Conservation (phyloP, 2,888 invertebrate species). For the Orthonevra nobilis region DNA sequence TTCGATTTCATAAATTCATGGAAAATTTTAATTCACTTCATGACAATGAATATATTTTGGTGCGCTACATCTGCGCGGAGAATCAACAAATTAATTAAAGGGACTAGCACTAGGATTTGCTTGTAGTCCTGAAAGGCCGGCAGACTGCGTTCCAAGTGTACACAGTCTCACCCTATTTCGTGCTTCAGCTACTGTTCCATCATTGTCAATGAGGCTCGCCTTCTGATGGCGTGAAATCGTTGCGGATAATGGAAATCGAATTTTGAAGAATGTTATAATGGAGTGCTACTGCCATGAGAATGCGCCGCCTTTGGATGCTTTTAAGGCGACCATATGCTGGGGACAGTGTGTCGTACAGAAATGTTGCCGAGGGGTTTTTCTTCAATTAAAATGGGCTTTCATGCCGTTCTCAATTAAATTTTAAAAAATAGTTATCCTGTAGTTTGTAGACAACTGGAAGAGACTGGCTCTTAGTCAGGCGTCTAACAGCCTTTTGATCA, state of each 20-base stretch:
- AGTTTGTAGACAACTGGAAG: no score
- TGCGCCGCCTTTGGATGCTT: conserved; percentile 14
- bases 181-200: conserved; percentile 17
- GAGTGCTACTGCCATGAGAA: conserved; percentile 52
- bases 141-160: background rate
- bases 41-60: conserved; percentile 69
- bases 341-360: conserved; percentile 13
- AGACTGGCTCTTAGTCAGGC: no score
- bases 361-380: background rate
- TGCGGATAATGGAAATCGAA: conserved; percentile 65
- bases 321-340: conserved; percentile 35
- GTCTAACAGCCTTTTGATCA: no score
- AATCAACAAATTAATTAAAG: conserved; percentile 68
- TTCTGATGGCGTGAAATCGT: conserved; percentile 67
- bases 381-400: no score
- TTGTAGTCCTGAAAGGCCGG: conserved; percentile 18
- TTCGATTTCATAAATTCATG: conserved; percentile 45
- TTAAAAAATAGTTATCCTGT: no score
- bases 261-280: conserved; percentile 48
- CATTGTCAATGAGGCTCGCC: conserved; percentile 11
- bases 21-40: conserved; percentile 66
- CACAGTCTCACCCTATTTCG: conserved; percentile 3
- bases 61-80: conserved; percentile 2
- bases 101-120: no score
- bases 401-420: no score